phyloP scores from a whole-genome alignment of 1,140 invertebrate genomes.

The Nasonia vitripennis region DNA sequence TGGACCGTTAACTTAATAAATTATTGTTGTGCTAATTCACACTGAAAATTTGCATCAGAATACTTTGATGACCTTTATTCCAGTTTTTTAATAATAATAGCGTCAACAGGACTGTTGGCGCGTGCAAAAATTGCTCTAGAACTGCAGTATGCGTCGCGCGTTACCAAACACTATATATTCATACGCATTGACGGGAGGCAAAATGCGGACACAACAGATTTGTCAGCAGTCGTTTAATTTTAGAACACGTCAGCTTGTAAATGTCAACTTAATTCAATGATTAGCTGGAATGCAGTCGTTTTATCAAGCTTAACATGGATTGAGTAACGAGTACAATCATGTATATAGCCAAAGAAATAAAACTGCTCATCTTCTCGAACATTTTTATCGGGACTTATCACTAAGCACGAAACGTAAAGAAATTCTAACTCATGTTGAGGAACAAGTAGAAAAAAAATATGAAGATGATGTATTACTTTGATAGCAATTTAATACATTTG shows the following conservation, averaged over 20 bases:
- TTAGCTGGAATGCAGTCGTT: not conserved
- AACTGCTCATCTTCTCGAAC: not conserved
- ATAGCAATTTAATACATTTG: no score
- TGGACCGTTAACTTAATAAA: not conserved
- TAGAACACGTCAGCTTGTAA: not conserved
- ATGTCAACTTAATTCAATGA: slow-evolving; percentile 20
- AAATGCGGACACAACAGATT: not conserved
- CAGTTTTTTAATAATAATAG: no score
- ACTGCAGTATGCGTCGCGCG: not conserved
- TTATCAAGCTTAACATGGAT: slow-evolving; percentile 14
- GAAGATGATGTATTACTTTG: no score
- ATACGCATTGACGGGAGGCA: not conserved
- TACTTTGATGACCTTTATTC: no score
- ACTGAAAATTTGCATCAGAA: not conserved
- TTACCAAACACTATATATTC: no score
- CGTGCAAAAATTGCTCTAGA: not conserved
- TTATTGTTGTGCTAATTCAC: not conserved
- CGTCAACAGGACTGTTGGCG: not conserved
- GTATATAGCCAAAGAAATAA: not conserved
- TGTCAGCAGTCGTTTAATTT: not conserved
- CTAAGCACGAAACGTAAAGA: not conserved
- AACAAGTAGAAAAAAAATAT: no score
- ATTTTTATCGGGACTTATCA: slow-evolving; percentile 10
- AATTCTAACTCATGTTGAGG: no score
- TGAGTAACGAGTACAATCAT: slow-evolving; percentile 23